A percentile compares a stretch with the other conserved stretches of the same genome.
These are phyloP conservation scores for Phylloscopus trochilus DNA, from an alignment of 2,113 vertebrate genomes.

Conservation along the genomic window DNA sequence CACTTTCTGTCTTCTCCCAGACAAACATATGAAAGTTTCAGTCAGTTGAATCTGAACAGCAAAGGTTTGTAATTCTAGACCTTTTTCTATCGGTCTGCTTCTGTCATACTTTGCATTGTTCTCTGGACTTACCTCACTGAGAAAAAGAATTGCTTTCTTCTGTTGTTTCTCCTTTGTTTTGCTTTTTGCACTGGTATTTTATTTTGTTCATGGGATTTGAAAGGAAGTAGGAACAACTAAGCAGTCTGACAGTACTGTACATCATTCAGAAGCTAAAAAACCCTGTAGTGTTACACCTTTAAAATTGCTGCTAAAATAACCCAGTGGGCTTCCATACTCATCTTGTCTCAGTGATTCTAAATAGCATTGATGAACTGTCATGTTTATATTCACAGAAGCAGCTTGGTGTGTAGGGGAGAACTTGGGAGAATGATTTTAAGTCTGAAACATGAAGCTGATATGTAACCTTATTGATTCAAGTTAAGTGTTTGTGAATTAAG, in stretches of 20 bases:
- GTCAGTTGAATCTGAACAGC: too few species aligned
- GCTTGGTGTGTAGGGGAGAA: neutral
- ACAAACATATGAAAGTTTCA: too few species aligned
- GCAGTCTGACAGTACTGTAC: neutral
- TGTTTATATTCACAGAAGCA: neutral
- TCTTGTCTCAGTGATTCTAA: neutral
- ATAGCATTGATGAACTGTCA: neutral
- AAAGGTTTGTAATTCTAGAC: too few species aligned
- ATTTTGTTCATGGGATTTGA: neutral
- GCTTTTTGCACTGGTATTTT: neutral
- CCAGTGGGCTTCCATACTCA: neutral
- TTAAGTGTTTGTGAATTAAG: neutral
- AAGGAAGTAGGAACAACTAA: neutral
- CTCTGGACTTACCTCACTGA: neutral
- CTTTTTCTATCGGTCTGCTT: too few species aligned
- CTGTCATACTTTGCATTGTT: too few species aligned
- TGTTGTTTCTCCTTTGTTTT: neutral
- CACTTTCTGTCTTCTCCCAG: too few species aligned
- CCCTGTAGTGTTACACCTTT: neutral
- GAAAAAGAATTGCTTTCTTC: neutral
- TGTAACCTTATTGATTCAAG: neutral
- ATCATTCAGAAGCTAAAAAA: neutral
- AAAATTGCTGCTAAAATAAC: neutral
- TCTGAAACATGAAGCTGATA: neutral
- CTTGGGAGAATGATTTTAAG: neutral